A percentile compares a stretch with the other conserved stretches of the same genome.
Evolutionary conservation across 2,797 vertebrate species (phyloP).

Genomic region (Pterois miles): DNA sequence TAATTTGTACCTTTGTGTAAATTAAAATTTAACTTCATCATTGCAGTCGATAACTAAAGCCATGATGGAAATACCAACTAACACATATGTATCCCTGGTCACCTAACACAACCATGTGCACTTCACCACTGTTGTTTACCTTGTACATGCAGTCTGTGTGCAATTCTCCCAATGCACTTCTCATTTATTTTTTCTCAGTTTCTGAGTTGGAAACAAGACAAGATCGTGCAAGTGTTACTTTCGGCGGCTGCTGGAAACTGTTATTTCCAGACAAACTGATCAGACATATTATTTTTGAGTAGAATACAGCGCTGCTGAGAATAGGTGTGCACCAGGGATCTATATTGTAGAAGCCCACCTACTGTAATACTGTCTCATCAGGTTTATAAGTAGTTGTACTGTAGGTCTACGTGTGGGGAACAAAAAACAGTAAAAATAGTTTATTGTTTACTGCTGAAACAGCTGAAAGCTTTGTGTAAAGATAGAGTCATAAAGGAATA

Average conservation of each 20-base stretch:
- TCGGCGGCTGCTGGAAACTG: constrained; percentile 17
- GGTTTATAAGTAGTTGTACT: constrained; percentile 15
- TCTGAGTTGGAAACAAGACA: constrained; percentile 29
- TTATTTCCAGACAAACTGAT: constrained; percentile 48
- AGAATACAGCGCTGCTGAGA: neutral
- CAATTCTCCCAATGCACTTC: neutral
- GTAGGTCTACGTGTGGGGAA: neutral
- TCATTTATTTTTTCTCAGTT: constrained; percentile 10
- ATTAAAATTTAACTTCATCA: neutral
- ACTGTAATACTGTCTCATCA: constrained; percentile 15
- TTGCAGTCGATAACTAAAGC: constrained; percentile 1
- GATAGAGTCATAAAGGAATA: neutral
- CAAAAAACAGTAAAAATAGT: constrained; percentile 4
- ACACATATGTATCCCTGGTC: neutral
- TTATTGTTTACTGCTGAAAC: constrained; percentile 8
- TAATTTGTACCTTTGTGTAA: neutral
- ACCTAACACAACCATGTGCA: neutral
- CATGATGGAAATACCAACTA: neutral
- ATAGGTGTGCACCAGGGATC: constrained; percentile 7
- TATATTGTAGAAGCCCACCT: neutral
- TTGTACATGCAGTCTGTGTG: neutral
- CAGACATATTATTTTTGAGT: constrained; percentile 34
- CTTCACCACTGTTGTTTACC: neutral
- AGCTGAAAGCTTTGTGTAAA: neutral
- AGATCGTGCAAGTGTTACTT: constrained; percentile 28